These are phyloP conservation scores for Columba guinea DNA, from an alignment of 2,797 vertebrate genomes.

Conservation along the genomic window DNA sequence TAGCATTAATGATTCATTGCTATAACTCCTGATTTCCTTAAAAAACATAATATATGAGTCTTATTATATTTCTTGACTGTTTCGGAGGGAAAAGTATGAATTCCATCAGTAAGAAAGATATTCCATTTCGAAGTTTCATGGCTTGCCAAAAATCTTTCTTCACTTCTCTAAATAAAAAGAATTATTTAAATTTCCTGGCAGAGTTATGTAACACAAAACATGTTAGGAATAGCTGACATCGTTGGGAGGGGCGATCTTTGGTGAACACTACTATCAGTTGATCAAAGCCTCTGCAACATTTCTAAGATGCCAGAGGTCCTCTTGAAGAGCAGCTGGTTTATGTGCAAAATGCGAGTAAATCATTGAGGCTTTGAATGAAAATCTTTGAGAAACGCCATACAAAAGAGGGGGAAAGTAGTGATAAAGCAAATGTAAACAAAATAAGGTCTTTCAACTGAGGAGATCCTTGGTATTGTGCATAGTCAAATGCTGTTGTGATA, in stretches of 20 bases:
- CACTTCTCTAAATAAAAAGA: background rate
- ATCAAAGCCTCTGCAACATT: slow-evolving; percentile 21
- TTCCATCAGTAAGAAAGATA: background rate
- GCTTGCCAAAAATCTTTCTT: background rate
- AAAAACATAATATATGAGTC: background rate
- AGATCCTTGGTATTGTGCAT: background rate
- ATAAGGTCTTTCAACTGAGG: background rate
- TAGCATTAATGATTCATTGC: background rate
- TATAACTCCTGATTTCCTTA: background rate
- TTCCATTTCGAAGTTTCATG: background rate
- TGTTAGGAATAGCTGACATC: background rate
- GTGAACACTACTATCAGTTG: background rate
- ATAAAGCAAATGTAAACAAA: background rate
- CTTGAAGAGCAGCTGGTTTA: background rate
- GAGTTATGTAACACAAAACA: background rate
- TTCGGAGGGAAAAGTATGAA: background rate
- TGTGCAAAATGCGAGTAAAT: background rate
- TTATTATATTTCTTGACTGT: background rate
- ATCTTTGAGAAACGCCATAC: background rate
- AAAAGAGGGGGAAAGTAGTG: background rate
- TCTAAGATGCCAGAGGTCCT: background rate
- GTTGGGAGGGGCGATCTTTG: background rate
- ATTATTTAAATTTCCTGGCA: background rate
- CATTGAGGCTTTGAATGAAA: background rate
- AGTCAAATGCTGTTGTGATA: background rate